Base-by-base conservation (phyloP, 2,888 invertebrate species). In the Lasiommata megera region DNA sequence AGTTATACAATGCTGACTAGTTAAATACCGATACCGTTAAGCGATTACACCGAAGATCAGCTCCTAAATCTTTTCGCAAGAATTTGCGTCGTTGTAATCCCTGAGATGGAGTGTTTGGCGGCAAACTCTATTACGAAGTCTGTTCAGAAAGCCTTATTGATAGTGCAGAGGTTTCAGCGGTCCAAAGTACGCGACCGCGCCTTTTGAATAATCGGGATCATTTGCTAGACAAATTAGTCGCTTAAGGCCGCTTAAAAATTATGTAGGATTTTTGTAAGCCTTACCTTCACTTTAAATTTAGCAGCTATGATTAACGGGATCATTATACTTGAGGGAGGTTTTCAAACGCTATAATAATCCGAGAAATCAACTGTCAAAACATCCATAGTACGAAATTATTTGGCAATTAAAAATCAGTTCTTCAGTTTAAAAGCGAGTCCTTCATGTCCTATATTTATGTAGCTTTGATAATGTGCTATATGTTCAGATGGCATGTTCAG, bases 21-120 rank as follows among this genome's bases (percentile, higher is more conserved):
- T 59, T 58, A 55, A 64, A 69, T 73, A 79, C 79, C 77, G 78
- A 79, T 74, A 73, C 71, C 73, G 68, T 74, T 67, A 68, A 72
- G 70, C 76, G 80, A 82, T 83, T 84, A 83, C 75, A 71, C 68
- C 77, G 76, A 80, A 85, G 84, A 84, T 85, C 77, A 80, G 71
- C 76, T 82, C 82, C 83, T 82, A 75, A 81, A 82, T 81, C 82
- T 79, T 75, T 57, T 66, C 65, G 58, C 70, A 69, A 67, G 73
- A 71, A 70, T 72, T 67, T 67, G 65, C 60, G 66, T 65, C 60
- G 63, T 61, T 64, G 67, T 84, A 85, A 85, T 84, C 84, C 84
- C 66, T 66, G 74, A 82, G 86, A 85, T 79, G 69, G 80, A 84
- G 77, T 76, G 78, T 71, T 78, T 73, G 77, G 78, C 73, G 75